Evolutionary conservation across 2,797 vertebrate genomes (phyloP).

Genomic region (Poecilia velifera): DNA sequence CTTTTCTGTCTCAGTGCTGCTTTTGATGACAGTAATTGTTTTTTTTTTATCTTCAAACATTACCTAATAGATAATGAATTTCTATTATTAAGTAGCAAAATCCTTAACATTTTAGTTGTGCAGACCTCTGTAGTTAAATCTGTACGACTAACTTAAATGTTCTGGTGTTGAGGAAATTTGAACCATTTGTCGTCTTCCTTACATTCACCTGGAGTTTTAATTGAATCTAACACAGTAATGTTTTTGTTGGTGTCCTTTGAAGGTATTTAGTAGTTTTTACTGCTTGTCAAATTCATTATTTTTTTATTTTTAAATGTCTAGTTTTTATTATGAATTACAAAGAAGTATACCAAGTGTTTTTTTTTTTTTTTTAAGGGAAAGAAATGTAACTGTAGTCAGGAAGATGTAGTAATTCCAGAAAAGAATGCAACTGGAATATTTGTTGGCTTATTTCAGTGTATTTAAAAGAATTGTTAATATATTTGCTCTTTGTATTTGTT

Average conservation of each 20-base stretch:
- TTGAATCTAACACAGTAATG: background rate
- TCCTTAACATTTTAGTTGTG: background rate
- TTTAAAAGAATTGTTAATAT: constrained; percentile 39
- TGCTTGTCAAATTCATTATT: background rate
- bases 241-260: background rate
- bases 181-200: no score
- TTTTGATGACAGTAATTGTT: background rate
- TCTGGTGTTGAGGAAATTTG: no score
- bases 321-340: background rate
- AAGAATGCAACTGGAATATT: background rate
- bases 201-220: no score
- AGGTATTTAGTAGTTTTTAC: background rate
- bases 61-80: background rate
- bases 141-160: no score
- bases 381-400: background rate
- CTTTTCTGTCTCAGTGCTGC: background rate
- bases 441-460: constrained; percentile 17
- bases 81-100: background rate
- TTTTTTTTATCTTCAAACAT: background rate
- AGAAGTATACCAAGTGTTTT: background rate
- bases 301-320: background rate
- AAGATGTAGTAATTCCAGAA: background rate
- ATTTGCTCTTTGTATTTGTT: constrained; percentile 41
- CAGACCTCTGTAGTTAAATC: background rate
- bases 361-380: background rate